phyloP scores from a whole-genome alignment of 2,888 invertebrate species.

The Chrysina gloriosa region DNA sequence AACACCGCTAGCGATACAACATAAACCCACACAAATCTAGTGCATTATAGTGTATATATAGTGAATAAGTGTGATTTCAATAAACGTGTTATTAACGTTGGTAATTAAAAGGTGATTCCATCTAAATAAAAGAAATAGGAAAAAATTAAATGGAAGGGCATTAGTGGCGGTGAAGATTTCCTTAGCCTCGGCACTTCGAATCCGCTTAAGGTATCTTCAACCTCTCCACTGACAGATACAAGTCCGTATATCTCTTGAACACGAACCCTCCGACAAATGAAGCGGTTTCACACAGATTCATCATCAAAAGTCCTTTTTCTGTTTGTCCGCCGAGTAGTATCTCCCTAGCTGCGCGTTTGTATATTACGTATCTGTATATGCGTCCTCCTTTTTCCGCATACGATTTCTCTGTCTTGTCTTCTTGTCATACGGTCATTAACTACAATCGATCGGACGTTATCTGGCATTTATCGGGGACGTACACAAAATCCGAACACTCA shows the following conservation, averaged over 20 bases:
- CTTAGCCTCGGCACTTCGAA: slow-evolving; percentile 44
- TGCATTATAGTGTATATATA: not conserved
- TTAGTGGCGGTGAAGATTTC: slow-evolving; percentile 45
- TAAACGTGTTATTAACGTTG: not conserved
- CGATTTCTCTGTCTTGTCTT: slow-evolving; percentile 36
- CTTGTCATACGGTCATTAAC: slow-evolving; percentile 42
- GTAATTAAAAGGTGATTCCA: slow-evolving; percentile 47
- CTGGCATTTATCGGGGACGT: slow-evolving; percentile 37
- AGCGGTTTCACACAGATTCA: slow-evolving; percentile 49
- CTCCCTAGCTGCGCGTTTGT: slow-evolving; percentile 30
- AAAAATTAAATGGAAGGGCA: slow-evolving; percentile 47
- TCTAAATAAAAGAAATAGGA: slow-evolving; percentile 52
- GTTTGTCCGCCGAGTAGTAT: slow-evolving; percentile 29
- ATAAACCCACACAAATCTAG: too few relatives aligned
- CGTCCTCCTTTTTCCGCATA: slow-evolving; percentile 12
- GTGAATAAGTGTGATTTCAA: not conserved
- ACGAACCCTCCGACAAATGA: slow-evolving; percentile 50
- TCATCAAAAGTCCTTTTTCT: slow-evolving; percentile 38
- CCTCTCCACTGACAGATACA: slow-evolving; percentile 53
- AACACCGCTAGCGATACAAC: not conserved
- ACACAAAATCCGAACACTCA: slow-evolving; percentile 36
- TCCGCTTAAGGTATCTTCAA: slow-evolving; percentile 55
- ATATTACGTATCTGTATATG: slow-evolving; percentile 8
- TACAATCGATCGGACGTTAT: slow-evolving; percentile 42
- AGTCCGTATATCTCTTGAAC: slow-evolving; percentile 51